A percentile compares a stretch with the other conserved stretches of the same genome.
These are phyloP conservation scores for Pygoscelis adeliae DNA, from an alignment of 2,113 vertebrate species.

Conservation along the genomic window DNA sequence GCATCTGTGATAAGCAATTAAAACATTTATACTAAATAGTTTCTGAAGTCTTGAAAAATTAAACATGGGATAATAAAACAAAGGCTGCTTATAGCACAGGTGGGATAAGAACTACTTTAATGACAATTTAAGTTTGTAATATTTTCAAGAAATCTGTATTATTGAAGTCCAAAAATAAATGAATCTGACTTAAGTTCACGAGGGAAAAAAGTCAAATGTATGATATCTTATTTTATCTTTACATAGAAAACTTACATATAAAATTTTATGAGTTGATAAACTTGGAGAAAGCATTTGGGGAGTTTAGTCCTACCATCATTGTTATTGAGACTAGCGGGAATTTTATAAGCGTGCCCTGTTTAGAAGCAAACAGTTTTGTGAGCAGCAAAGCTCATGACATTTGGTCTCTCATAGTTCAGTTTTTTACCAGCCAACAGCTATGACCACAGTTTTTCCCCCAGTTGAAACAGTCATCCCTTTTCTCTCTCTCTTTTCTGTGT, in stretches of 20 bases:
- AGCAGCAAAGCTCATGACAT: neutral
- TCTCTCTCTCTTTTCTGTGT: neutral
- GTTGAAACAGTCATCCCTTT: neutral
- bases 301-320: accelerated
- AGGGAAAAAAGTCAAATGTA: neutral
- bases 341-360: neutral
- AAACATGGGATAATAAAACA: neutral
- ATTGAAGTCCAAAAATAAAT: neutral
- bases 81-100: neutral
- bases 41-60: neutral
- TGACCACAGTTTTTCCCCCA: neutral
- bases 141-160: neutral
- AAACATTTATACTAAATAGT: neutral
- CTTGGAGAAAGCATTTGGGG: neutral
- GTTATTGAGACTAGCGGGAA: neutral
- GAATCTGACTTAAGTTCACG: neutral
- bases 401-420: accelerated
- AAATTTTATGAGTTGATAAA: neutral
- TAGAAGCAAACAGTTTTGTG: neutral
- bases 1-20: constrained; percentile 32
- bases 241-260: neutral
- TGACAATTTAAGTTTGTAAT: neutral
- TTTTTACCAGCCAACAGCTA: neutral
- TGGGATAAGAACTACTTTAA: neutral
- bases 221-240: neutral